Evolutionary conservation across 2,888 invertebrate species (phyloP), one percentile per base, ranked within the genome.

Genomic region (Nomada lathburiana): DNA sequence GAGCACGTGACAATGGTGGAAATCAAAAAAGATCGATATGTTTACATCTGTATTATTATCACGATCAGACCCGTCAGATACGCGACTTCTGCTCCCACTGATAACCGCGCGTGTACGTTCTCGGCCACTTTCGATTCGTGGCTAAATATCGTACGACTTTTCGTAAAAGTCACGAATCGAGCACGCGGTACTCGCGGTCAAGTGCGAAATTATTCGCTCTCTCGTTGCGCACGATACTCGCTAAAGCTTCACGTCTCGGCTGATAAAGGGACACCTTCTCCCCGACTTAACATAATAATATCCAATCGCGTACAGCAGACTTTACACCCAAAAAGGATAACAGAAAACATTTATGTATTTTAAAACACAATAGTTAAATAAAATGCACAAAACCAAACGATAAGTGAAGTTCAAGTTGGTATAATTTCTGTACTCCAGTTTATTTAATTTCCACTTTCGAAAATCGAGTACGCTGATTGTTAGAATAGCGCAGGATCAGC

Each of bases 91-190:
- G 23, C 42, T 13, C 36, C n/a, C 59, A 16, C 63, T 52, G 82
- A 76, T 76, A 76, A 76, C 29, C 36, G n/a, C 16, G 5, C 2
- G 18, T 29, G 9, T 59, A 57, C 50, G 64, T 67, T 53, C 52
- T 18, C 26, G 9, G 36, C 20, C 55, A 62, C 44, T 68, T 59
- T 16, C 60, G 76, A 76, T 73, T 81, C 57, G 72, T 53, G 64
- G 36, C 20, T 26, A 16, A 52, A 73, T 73, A 81, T 83, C 82
- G 36, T 65, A 65, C 59, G 73, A 67, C 69, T 42, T 53, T 60
- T 60, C 44, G 42, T 23, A 52, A 52, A 80, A 72, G 47, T 75
- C 80, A 82, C 70, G 82, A 80, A 63, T 62, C 71, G 53, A 68
- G 11, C 82, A 82, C 75, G 82, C 80, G 50, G 36, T 1, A 23